Evolutionary conservation across 1,140 invertebrate genomes (phyloP).

Genomic region (Marisa cornuarietis): DNA sequence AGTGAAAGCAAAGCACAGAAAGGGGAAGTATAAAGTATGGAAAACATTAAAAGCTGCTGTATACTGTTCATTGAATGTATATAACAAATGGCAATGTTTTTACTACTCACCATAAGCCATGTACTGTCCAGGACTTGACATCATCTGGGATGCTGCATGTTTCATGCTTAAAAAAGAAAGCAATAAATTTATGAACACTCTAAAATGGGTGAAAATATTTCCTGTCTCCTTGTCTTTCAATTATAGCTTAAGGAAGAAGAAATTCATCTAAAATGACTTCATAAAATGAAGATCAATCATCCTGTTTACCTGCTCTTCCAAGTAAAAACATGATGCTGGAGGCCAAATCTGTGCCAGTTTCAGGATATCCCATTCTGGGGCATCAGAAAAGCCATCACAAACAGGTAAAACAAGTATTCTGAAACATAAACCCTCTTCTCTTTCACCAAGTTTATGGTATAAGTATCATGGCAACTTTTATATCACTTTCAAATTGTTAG

Average conservation of each 20-base stretch:
- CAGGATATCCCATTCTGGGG: constrained; percentile 7
- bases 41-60: too few relatives aligned
- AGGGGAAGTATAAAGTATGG: too few relatives aligned
- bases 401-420: too few relatives aligned
- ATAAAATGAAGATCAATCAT: too few relatives aligned
- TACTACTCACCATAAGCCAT: constrained; percentile 21
- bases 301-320: constrained; percentile 6
- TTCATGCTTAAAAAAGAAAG: constrained; percentile 7
- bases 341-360: constrained; percentile 15
- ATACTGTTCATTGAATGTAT: too few relatives aligned
- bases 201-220: not conserved
- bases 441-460: not conserved
- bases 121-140: constrained; percentile 10
- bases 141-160: constrained; percentile 1
- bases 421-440: too few relatives aligned
- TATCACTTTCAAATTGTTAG: not conserved
- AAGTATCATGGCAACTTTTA: not conserved
- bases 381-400: too few relatives aligned
- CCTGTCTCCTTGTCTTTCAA: too few relatives aligned
- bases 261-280: too few relatives aligned
- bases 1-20: too few relatives aligned
- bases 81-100: not conserved
- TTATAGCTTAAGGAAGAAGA: too few relatives aligned
- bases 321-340: constrained; percentile 2
- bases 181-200: not conserved